Evolutionary conservation across 2,113 vertebrate genomes (phyloP).

Genomic region (Nematolebias whitei): DNA sequence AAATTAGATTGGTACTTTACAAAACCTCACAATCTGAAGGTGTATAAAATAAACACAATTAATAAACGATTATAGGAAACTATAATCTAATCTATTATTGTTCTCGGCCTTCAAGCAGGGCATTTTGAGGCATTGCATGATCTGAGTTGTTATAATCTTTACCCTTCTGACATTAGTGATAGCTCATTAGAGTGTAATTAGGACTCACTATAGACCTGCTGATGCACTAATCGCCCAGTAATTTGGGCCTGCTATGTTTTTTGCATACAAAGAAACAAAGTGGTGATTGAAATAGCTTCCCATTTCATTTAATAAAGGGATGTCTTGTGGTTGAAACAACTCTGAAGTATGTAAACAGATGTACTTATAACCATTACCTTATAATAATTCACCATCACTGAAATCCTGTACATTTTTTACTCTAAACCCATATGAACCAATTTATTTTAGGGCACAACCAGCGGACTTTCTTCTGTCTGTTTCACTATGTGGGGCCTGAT

Average conservation of each 20-base stretch:
- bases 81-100: constrained; percentile 15
- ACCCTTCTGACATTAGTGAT: background rate
- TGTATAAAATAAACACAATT: constrained; percentile 12
- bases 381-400: background rate
- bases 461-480: background rate
- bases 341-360: background rate
- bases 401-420: background rate
- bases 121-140: background rate
- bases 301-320: background rate
- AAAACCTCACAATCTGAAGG: constrained; percentile 12
- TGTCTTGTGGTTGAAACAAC: background rate
- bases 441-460: background rate
- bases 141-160: constrained; percentile 1
- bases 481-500: background rate
- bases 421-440: background rate
- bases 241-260: background rate
- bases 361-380: background rate
- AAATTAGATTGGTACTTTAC: background rate
- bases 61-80: constrained; percentile 1
- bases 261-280: background rate
- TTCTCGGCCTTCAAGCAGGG: constrained; percentile 11
- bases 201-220: background rate
- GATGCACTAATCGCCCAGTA: background rate
- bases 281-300: background rate
- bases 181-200: constrained; percentile 11